These are phyloP conservation scores for Limnodromus scolopaceus DNA, from an alignment of 2,797 vertebrate genomes.

Conservation along the genomic window DNA sequence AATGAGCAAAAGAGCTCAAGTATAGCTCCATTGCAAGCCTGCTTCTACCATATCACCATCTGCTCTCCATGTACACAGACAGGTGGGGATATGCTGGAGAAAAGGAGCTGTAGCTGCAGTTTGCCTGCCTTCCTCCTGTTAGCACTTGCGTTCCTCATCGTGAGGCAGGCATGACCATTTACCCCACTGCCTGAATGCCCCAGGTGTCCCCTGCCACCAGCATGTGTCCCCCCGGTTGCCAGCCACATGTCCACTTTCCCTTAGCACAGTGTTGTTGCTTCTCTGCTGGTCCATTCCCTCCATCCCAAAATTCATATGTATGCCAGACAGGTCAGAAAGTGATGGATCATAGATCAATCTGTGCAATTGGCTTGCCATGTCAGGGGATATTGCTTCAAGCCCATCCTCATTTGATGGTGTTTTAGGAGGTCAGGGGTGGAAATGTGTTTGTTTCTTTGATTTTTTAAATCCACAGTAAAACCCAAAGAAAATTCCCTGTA, in stretches of 20 bases:
- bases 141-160: background rate
- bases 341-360: slow-evolving; percentile 7
- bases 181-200: background rate
- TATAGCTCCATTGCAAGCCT: background rate
- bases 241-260: background rate
- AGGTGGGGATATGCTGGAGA: slow-evolving; percentile 3
- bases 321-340: background rate
- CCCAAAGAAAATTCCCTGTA: slow-evolving; percentile 14
- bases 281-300: background rate
- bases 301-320: background rate
- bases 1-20: slow-evolving; percentile 51
- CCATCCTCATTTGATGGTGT: background rate
- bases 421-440: slow-evolving; percentile 23
- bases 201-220: background rate
- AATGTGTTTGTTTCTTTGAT: background rate
- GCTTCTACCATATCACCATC: slow-evolving; percentile 39
- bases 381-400: slow-evolving; percentile 16
- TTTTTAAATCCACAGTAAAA: slow-evolving; percentile 8
- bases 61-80: slow-evolving; percentile 27
- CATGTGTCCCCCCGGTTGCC: background rate
- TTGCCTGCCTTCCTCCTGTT: background rate
- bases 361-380: background rate
- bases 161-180: background rate
- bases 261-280: background rate
- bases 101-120: background rate